A percentile compares a stretch with the other conserved stretches of the same genome.
Conservation (phyloP, 2,888 invertebrate species). For the Lasioglossum pauxillum region DNA sequence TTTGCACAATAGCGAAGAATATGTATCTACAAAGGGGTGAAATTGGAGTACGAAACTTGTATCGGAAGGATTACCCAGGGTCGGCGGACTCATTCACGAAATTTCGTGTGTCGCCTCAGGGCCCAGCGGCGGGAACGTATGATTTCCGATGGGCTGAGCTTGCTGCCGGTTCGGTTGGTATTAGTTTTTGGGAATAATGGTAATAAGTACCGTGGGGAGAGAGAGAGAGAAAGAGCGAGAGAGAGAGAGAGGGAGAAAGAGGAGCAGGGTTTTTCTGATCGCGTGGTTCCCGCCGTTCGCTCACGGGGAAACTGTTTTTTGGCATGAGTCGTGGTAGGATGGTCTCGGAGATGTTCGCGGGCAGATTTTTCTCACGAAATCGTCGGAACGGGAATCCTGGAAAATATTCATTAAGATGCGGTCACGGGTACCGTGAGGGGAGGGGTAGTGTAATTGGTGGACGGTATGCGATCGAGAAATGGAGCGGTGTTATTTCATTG, state of each 20-base stretch:
- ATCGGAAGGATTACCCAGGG: not conserved
- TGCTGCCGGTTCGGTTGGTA: slow-evolving; percentile 3
- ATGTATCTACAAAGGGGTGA: not conserved
- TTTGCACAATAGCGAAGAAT: not conserved
- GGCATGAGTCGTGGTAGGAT: not conserved
- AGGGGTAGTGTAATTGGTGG: slow-evolving; percentile 41
- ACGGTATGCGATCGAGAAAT: slow-evolving; percentile 45
- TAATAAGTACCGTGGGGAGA: not conserved
- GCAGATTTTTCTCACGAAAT: slow-evolving; percentile 25
- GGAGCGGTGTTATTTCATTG: slow-evolving; percentile 46
- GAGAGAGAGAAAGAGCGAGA: not conserved
- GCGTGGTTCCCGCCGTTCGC: not conserved
- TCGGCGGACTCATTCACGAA: slow-evolving; percentile 9
- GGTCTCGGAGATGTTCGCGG: not conserved
- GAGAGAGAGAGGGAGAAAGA: not conserved
- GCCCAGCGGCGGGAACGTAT: not conserved
- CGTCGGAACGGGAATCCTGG: not conserved
- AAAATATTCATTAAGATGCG: slow-evolving; percentile 46
- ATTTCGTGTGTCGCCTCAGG: not conserved
- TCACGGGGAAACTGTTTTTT: not conserved
- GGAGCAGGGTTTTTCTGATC: slow-evolving; percentile 1
- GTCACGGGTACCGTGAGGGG: not conserved
- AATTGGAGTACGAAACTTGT: not conserved
- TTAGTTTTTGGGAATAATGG: slow-evolving; percentile 5
- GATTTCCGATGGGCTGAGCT: slow-evolving; percentile 1